A percentile compares a stretch with the other conserved stretches of the same genome.
These are phyloP conservation scores for Drosophila koepferae DNA, from an alignment of 2,888 invertebrate species.

Conservation along the genomic window DNA sequence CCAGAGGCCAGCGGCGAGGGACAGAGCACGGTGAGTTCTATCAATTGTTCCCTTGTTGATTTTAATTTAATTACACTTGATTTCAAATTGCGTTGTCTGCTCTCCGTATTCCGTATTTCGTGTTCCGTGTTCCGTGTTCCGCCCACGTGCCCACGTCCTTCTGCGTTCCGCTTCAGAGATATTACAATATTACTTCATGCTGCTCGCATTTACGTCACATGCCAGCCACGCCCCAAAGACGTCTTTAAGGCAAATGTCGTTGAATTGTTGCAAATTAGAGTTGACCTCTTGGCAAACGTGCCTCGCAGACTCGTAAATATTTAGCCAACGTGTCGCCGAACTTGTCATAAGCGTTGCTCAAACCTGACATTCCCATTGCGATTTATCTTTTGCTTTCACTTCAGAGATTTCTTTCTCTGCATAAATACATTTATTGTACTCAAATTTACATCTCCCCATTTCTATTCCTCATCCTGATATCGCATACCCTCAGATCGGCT, in stretches of 20 bases:
- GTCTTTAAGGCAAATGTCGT: slow-evolving; percentile 19
- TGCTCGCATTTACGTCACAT: slow-evolving; percentile 58
- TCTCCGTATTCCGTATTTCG: not conserved
- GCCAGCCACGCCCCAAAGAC: slow-evolving; percentile 14
- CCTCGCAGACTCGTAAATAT: slow-evolving; percentile 40
- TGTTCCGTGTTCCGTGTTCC: slow-evolving; percentile 16
- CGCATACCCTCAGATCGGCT: slow-evolving; percentile 83
- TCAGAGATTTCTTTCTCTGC: not conserved
- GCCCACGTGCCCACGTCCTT: slow-evolving; percentile 2
- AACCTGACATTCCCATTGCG: slow-evolving; percentile 5
- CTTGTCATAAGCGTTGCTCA: slow-evolving; percentile 24
- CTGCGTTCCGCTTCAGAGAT: slow-evolving; percentile 14
- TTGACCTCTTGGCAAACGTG: slow-evolving; percentile 36
- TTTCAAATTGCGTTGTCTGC: slow-evolving; percentile 53
- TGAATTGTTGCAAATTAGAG: slow-evolving; percentile 30
- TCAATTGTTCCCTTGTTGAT: slow-evolving; percentile 73
- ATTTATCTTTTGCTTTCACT: slow-evolving; percentile 10
- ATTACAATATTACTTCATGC: slow-evolving; percentile 67
- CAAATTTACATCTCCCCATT: slow-evolving; percentile 19
- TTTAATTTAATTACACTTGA: slow-evolving; percentile 79
- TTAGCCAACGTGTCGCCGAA: slow-evolving; percentile 33
- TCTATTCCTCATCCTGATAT: slow-evolving; percentile 13
- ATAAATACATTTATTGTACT: slow-evolving; percentile 14
- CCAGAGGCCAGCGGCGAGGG: slow-evolving; percentile 83
- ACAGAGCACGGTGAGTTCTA: slow-evolving; percentile 83